Percentiles rank a stretch among this genome's conserved stretches.
phyloP scores from a whole-genome alignment of 2,113 vertebrate species.

The Columba livia region DNA sequence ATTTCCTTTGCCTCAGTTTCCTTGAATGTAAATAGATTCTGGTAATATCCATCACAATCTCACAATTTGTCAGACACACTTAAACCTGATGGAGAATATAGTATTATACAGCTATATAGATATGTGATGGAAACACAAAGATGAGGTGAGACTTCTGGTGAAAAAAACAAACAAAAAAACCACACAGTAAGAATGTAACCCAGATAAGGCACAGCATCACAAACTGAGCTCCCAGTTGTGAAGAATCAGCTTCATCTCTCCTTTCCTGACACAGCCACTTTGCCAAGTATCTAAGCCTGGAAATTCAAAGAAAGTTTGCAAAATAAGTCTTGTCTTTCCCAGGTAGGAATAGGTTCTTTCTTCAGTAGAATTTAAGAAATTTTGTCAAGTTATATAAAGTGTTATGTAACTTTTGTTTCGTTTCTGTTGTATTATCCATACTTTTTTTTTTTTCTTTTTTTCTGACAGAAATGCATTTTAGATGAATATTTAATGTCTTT shows the following conservation, averaged over 20 bases:
- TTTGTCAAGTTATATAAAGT: neutral
- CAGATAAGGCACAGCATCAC: neutral
- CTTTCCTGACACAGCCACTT: neutral
- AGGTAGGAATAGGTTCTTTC: neutral
- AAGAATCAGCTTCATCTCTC: neutral
- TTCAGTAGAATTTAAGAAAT: neutral
- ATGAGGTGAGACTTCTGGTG: neutral
- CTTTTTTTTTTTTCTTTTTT: neutral
- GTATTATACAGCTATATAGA: neutral
- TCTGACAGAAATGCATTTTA: neutral
- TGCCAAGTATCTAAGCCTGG: neutral
- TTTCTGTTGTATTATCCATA: neutral
- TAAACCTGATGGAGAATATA: neutral
- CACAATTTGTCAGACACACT: neutral
- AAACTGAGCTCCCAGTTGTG: neutral
- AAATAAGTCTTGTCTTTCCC: neutral
- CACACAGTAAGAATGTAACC: neutral
- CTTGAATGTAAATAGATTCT: neutral
- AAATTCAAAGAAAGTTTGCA: neutral
- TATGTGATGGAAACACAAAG: neutral
- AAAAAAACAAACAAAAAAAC: neutral
- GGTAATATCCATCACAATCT: neutral
- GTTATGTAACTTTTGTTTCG: neutral
- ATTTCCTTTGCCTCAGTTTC: neutral
- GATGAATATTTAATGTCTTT: conserved; percentile 1